These are phyloP conservation scores for Dryadula phaetusa DNA, from an alignment of 2,888 invertebrate species.

Conservation along the genomic window DNA sequence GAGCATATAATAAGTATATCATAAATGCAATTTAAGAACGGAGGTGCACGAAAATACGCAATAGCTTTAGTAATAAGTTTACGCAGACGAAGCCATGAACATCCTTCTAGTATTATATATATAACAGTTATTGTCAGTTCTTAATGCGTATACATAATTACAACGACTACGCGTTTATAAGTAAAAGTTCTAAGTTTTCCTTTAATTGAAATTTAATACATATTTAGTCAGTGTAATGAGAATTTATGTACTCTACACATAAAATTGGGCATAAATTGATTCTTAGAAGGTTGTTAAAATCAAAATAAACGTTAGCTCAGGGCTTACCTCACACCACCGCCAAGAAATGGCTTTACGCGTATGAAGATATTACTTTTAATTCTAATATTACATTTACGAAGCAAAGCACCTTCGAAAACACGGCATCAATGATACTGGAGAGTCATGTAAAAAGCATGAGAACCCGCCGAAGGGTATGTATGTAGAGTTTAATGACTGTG, in stretches of 20 bases:
- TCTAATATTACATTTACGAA: background rate
- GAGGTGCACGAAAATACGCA: no score
- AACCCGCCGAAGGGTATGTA: no score
- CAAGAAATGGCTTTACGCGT: background rate
- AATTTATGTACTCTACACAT: background rate
- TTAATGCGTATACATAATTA: background rate
- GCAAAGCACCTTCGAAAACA: no score
- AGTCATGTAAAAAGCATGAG: no score
- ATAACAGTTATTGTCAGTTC: no score
- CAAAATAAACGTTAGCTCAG: background rate
- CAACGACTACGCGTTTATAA: background rate
- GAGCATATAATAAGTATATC: no score
- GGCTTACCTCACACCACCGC: background rate
- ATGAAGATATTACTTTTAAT: background rate
- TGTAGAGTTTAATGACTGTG: no score
- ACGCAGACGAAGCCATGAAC: no score
- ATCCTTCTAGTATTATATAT: no score
- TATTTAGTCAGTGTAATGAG: conserved; percentile 3
- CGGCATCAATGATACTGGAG: no score
- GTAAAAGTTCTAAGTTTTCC: background rate
- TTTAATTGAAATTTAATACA: conserved; percentile 11
- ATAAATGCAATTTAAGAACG: no score
- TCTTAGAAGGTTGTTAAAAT: background rate
- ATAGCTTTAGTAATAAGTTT: no score
- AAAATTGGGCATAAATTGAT: conserved; percentile 11